Percentiles rank a stretch among this genome's conserved stretches.
Conservation (phyloP, 2,888 invertebrate species). For the Cylindroiulus punctatus region DNA sequence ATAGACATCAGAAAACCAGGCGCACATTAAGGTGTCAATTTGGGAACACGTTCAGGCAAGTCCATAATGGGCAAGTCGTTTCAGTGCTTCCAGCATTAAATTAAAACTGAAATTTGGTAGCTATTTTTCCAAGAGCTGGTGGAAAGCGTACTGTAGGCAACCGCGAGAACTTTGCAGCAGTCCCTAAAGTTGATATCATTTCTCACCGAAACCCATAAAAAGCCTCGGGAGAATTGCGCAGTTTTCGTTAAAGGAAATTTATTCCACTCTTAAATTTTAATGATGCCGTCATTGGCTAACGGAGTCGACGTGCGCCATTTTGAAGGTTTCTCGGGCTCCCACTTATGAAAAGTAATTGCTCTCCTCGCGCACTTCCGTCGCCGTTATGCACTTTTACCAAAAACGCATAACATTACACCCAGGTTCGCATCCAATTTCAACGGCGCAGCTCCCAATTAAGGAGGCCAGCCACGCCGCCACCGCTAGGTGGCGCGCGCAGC, state of each 20-base stretch:
- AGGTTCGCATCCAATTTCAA: background rate
- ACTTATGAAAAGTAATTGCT: constrained; percentile 42
- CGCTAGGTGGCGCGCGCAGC: background rate
- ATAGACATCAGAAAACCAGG: too few species aligned
- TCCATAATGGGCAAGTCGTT: background rate
- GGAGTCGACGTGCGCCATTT: constrained; percentile 3
- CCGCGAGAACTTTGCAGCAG: constrained; percentile 14
- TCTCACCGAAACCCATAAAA: constrained; percentile 38
- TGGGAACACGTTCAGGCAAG: background rate
- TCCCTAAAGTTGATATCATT: constrained; percentile 34
- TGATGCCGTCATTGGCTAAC: constrained; percentile 28
- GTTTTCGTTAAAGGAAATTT: constrained; percentile 38
- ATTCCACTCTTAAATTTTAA: constrained; percentile 42
- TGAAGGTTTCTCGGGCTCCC: constrained; percentile 35
- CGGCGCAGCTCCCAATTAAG: background rate
- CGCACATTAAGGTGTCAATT: background rate
- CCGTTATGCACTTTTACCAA: background rate
- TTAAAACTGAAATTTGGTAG: background rate
- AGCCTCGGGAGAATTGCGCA: constrained; percentile 23
- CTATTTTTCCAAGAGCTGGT: background rate
- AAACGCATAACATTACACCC: background rate
- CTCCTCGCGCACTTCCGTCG: constrained; percentile 37
- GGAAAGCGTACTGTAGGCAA: background rate
- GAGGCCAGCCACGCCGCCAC: background rate
- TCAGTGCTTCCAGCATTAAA: too few species aligned